Evolutionary conservation across 1,140 invertebrate species (phyloP).

Genomic region (Aphelenchoides besseyi): DNA sequence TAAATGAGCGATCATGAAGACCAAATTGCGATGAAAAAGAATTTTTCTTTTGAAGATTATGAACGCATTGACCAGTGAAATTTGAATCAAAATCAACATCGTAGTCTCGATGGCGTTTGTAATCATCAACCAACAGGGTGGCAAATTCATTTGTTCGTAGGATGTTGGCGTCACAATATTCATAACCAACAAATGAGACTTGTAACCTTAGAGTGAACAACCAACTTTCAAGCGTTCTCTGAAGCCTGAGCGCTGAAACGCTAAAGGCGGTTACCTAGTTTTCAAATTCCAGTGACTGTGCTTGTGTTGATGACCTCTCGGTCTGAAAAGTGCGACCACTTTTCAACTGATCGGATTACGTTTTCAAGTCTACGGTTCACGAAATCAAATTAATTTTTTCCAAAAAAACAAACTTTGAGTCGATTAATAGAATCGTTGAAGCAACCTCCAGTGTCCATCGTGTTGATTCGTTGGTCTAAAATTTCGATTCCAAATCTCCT

Average conservation of each 20-base stretch:
- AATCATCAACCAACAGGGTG: not conserved
- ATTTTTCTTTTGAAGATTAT: not conserved
- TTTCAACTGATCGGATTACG: too few species aligned
- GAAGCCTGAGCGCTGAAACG: not conserved
- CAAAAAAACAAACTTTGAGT: too few species aligned
- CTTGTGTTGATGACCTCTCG: not conserved
- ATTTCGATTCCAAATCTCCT: too few species aligned
- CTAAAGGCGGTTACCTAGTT: too few species aligned
- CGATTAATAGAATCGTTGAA: too few species aligned
- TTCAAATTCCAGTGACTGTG: too few species aligned
- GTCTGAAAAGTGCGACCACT: not conserved
- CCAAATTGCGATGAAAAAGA: not conserved
- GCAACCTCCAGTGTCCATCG: too few species aligned
- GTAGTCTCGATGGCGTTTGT: not conserved
- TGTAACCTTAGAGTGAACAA: not conserved
- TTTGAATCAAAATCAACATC: not conserved
- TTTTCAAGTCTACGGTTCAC: too few species aligned
- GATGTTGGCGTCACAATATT: not conserved
- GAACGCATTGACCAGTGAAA: not conserved
- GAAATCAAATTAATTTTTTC: too few species aligned
- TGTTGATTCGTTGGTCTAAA: too few species aligned
- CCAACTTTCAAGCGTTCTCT: not conserved
- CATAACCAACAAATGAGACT: not conserved
- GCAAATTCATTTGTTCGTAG: not conserved
- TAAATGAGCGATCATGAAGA: not conserved